Evolutionary conservation across 2,113 vertebrate genomes (phyloP), one percentile per base, ranked within the genome.

Genomic region (Microtus oregoni): DNA sequence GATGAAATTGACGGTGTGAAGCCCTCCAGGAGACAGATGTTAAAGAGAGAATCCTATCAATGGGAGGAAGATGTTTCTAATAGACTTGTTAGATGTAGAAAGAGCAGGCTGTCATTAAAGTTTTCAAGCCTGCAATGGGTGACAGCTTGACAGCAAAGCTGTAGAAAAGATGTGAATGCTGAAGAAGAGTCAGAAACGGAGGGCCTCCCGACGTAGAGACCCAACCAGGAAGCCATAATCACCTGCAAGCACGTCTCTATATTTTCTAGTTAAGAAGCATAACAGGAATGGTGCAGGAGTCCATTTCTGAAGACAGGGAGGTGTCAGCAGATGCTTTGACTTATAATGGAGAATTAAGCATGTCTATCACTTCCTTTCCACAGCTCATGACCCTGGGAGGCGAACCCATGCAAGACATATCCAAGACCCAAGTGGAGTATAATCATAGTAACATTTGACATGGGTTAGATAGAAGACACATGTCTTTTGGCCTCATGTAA

Each of bases 131-230:
- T 63, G 3, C 52, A 77, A 41, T 78, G 15, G 79, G 22, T 85
- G 90, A 91, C 81, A 96, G 63, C 68, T 90, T 96, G 91, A 88
- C 89, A 91, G 86, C 19, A 15, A 81, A 63, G 4, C 22, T 87
- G 65, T 35, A 70, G 12, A 85, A 38, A 96, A 58, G 90, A 94
- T 86, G 35, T 61, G 35, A 89, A 73, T 55, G 28, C 41, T 76
- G 81, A 90, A 92, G 85, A 44, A 85, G 4, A 87, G 12, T 47
- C 67, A 78, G 13, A 41, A 47, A 58, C 55, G 12, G 3, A 20
- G 19, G 55, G 6, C 7, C 73, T 92, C 73, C 78, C 38, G 88
- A 92, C 32, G 72, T 7, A 7, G 76, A 96, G 86, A 91, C 50
- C 90, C 96, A 78, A 35, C 28, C 28, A 82, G 14, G 41, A 89